phyloP scores from a whole-genome alignment of 2,888 invertebrate species.

The Drosophila merina region DNA sequence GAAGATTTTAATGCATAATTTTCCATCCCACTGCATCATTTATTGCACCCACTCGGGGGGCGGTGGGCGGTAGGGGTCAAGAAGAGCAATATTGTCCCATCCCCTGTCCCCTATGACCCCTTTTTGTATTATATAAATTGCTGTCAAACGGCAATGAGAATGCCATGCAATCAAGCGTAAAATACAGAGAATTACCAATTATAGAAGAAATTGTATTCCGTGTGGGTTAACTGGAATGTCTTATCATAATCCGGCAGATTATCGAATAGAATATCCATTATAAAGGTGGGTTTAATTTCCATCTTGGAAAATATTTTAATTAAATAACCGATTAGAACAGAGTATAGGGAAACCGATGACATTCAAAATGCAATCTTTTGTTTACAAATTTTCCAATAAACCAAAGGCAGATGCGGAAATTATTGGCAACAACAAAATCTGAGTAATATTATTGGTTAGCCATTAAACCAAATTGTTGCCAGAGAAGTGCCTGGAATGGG shows the following conservation, averaged over 20 bases:
- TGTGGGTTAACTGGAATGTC: conserved; percentile 34
- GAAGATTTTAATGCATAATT: conserved; percentile 33
- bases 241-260: conserved; percentile 17
- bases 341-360: neutral
- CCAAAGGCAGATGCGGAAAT: conserved; percentile 22
- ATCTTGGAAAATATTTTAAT: no score
- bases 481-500: neutral
- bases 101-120: conserved; percentile 4
- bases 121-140: conserved; percentile 32
- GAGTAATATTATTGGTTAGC: conserved; percentile 18
- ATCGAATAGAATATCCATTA: neutral
- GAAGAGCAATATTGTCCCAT: conserved; percentile 10
- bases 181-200: conserved; percentile 41
- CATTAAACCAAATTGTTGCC: conserved; percentile 2
- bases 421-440: conserved; percentile 5
- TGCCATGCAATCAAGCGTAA: conserved; percentile 57
- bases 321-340: neutral
- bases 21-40: conserved; percentile 38
- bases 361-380: conserved; percentile 4
- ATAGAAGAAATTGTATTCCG: conserved; percentile 41
- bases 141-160: conserved; percentile 41
- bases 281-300: no score
- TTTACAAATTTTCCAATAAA: conserved; percentile 22
- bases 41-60: conserved; percentile 28
- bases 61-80: neutral